Evolutionary conservation across 64 coral and sea anemone species (phyloP).

Genomic region (Trachythela sp.): DNA sequence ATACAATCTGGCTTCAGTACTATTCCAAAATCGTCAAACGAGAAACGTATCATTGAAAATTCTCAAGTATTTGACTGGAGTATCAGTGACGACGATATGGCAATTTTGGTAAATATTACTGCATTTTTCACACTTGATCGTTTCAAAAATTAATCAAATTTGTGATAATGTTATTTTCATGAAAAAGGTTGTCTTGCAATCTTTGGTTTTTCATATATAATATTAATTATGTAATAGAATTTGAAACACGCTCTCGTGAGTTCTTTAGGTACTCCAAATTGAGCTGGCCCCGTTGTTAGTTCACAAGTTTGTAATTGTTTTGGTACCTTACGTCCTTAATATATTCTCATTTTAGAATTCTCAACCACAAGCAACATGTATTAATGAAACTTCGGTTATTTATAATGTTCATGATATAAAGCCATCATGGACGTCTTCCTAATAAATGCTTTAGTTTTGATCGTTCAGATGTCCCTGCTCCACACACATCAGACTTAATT

Average conservation of each 20-base stretch:
- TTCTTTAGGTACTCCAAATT: no score
- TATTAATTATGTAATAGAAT: no score
- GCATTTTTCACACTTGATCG: no score
- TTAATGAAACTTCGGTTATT: not conserved
- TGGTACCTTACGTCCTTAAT: not conserved
- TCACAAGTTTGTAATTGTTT: no score
- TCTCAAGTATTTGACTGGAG: conserved; percentile 44
- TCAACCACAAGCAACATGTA: not conserved
- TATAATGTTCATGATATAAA: not conserved
- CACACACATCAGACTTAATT: no score
- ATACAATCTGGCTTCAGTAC: conserved; percentile 22
- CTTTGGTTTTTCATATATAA: no score
- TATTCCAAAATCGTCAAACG: conserved; percentile 32
- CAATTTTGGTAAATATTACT: conserved; percentile 21
- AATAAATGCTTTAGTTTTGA: not conserved
- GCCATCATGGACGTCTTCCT: not conserved
- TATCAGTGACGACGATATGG: conserved; percentile 29
- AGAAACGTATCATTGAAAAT: conserved; percentile 42
- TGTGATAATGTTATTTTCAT: no score
- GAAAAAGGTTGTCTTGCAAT: no score
- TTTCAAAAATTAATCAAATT: no score
- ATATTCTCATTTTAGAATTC: not conserved
- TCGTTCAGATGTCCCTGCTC: no score
- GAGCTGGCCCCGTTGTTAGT: no score
- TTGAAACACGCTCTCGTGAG: no score